These are phyloP conservation scores for Ecliptopera silaceata DNA, from an alignment of 2,888 invertebrate species.

Conservation along the genomic window DNA sequence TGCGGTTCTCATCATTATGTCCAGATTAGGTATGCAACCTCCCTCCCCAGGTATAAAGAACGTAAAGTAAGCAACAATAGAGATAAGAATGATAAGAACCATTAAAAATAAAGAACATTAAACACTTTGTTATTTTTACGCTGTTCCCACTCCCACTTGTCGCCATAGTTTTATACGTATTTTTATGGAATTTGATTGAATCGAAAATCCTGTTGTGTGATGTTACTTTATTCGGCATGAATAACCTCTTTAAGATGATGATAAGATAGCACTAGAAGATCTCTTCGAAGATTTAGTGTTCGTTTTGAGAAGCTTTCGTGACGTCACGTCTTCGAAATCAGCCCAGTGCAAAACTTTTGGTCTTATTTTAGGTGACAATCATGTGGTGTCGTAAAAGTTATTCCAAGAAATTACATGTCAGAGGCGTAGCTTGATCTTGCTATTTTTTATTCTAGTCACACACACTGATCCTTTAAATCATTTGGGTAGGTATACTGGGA, in stretches of 20 bases:
- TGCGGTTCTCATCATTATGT: background rate
- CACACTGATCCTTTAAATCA: too few species aligned
- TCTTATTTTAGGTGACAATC: background rate
- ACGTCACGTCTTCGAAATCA: too few species aligned
- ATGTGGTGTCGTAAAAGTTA: background rate
- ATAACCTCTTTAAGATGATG: background rate
- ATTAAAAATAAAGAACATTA: background rate
- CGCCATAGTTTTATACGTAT: background rate
- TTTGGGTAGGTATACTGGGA: too few species aligned
- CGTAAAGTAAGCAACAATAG: background rate
- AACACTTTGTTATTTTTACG: background rate
- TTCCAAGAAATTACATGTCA: too few species aligned
- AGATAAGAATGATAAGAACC: background rate
- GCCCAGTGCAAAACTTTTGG: too few species aligned
- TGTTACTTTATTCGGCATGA: conserved; percentile 10
- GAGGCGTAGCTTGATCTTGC: too few species aligned
- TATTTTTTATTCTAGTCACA: too few species aligned
- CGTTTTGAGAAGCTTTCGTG: too few species aligned
- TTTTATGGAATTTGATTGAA: conserved; percentile 6
- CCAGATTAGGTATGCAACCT: too few species aligned
- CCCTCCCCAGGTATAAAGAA: background rate
- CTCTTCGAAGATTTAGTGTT: too few species aligned
- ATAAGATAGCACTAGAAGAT: too few species aligned
- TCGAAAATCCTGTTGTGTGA: background rate
- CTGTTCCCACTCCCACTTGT: conserved; percentile 1